A percentile compares a stretch with the other conserved stretches of the same genome.
phyloP scores from a whole-genome alignment of 2,888 invertebrate genomes.

The Notodonta dromedarius region DNA sequence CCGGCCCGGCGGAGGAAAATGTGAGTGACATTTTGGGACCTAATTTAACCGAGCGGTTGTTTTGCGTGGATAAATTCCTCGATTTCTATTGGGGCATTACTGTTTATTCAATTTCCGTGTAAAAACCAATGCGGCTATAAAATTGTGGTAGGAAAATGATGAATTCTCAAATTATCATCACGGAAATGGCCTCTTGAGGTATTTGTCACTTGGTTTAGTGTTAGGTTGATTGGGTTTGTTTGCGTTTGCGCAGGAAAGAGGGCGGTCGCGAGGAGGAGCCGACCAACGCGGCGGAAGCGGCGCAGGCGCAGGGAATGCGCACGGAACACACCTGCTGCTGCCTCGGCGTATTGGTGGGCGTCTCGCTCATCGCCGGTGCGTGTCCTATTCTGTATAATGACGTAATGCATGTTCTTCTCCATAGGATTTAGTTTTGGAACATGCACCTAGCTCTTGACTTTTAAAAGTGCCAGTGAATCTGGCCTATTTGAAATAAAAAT shows the following conservation, averaged over 20 bases:
- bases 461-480: too few relatives aligned
- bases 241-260: constrained; percentile 66
- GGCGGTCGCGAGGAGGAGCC: constrained; percentile 80
- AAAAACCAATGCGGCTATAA: background rate
- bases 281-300: constrained; percentile 70
- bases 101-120: constrained; percentile 2
- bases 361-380: constrained; percentile 81
- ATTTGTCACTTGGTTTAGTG: background rate
- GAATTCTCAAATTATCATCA: too few relatives aligned
- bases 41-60: constrained; percentile 28
- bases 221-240: background rate
- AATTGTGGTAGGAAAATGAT: background rate
- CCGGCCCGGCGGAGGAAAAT: constrained; percentile 74
- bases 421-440: too few relatives aligned
- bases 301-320: constrained; percentile 62
- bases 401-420: too few relatives aligned
- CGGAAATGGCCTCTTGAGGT: background rate
- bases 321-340: constrained; percentile 80
- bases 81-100: constrained; percentile 18
- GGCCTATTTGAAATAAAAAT: too few relatives aligned
- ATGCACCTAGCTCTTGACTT: too few relatives aligned
- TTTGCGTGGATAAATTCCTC: constrained; percentile 19
- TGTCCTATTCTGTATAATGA: constrained; percentile 1
- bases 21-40: constrained; percentile 60
- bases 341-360: constrained; percentile 81